Percentiles rank a stretch among this genome's conserved stretches.
phyloP scores from a whole-genome alignment of 2,797 vertebrate genomes.

The Menidia menidia region DNA sequence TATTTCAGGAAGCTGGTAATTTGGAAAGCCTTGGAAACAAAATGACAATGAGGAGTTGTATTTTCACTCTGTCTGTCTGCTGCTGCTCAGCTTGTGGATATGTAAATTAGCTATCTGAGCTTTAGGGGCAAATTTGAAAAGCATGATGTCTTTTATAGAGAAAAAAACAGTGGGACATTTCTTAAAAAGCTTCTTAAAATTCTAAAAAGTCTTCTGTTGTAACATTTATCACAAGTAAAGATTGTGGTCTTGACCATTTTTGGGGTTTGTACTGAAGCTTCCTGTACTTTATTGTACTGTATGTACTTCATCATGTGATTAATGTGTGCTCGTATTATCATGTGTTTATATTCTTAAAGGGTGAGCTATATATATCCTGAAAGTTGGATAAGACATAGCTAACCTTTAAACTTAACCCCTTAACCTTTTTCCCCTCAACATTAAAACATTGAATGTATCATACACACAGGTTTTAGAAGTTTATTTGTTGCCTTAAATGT shows the following conservation, averaged over 20 bases:
- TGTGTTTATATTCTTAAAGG: conserved; percentile 26
- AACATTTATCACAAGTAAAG: not conserved
- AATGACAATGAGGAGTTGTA: conserved; percentile 35
- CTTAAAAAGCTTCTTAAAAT: conserved; percentile 18
- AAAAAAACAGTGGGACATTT: conserved; percentile 4
- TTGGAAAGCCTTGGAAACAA: conserved; percentile 65
- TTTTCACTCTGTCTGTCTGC: conserved; percentile 33
- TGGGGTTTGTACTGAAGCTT: conserved; percentile 29
- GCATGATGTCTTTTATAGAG: conserved; percentile 14
- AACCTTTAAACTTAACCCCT: conserved; percentile 14
- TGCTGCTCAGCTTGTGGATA: conserved; percentile 33
- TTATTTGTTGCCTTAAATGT: too few relatives aligned
- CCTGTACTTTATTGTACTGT: conserved; percentile 20
- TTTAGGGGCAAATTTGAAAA: conserved; percentile 18
- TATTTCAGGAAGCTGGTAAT: conserved; percentile 78
- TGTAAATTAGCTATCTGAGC: conserved; percentile 36
- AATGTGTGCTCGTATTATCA: conserved; percentile 6
- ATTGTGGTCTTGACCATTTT: conserved; percentile 6
- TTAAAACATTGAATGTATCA: not conserved
- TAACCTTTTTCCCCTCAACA: not conserved
- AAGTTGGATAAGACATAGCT: conserved; percentile 34
- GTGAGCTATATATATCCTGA: conserved; percentile 33
- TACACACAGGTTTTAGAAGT: too few relatives aligned
- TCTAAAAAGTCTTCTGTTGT: not conserved
- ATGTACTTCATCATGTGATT: conserved; percentile 13